A percentile compares a stretch with the other conserved stretches of the same genome.
These are phyloP conservation scores for Melipona beecheii DNA, from an alignment of 2,888 invertebrate genomes.

Conservation along the genomic window DNA sequence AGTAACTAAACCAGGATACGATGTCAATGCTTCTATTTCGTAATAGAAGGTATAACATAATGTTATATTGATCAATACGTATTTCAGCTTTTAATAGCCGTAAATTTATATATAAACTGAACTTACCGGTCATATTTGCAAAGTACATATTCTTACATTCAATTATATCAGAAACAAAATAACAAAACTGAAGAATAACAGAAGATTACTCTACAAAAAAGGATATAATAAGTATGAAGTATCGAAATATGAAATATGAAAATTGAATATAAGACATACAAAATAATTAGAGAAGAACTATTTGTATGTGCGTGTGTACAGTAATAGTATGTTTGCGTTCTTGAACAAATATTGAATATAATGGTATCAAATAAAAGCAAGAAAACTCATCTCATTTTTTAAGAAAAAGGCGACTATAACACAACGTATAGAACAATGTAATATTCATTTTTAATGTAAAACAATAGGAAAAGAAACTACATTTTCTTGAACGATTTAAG, in stretches of 20 bases:
- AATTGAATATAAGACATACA: no score
- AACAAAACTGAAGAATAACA: neutral
- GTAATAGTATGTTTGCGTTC: neutral
- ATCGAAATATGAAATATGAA: no score
- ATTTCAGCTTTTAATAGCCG: constrained; percentile 45
- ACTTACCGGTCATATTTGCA: constrained; percentile 4
- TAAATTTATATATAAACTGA: constrained; percentile 60
- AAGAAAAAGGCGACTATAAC: no score
- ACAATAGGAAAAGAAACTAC: neutral
- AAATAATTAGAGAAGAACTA: neutral
- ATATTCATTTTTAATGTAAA: neutral
- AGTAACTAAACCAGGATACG: constrained; percentile 82
- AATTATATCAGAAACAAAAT: neutral
- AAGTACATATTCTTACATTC: neutral
- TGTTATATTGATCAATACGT: constrained; percentile 61
- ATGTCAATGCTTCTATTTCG: constrained; percentile 78
- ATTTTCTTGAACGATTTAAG: neutral
- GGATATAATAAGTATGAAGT: neutral
- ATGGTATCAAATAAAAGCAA: no score
- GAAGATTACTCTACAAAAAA: neutral
- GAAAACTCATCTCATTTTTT: no score
- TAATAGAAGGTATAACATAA: constrained; percentile 60
- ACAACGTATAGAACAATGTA: neutral
- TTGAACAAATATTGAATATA: no score
- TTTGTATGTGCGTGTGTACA: neutral